Percentiles rank a stretch among this genome's conserved stretches.
phyloP scores from a whole-genome alignment of 2,797 vertebrate species.

The Calcarius lapponicus region DNA sequence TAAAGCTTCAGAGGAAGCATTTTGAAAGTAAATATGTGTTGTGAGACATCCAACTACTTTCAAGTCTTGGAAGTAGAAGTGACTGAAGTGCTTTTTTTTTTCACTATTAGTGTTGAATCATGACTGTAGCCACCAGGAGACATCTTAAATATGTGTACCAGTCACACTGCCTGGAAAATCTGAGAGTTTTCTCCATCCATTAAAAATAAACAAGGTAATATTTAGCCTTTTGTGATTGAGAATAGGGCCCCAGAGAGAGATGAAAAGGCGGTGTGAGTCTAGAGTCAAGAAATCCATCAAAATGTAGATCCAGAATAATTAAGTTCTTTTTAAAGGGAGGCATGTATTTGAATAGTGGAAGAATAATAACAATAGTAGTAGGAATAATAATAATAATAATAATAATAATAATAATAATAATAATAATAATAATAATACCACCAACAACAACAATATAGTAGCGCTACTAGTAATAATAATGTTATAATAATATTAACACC shows the following conservation, averaged over 20 bases:
- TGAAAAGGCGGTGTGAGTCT: neutral
- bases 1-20: neutral
- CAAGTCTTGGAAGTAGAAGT: neutral
- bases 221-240: neutral
- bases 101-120: neutral
- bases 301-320: neutral
- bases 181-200: neutral
- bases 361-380: neutral
- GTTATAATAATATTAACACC: too few species aligned
- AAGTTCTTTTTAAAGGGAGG: neutral
- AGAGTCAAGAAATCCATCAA: neutral
- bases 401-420: too few species aligned
- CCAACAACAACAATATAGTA: too few species aligned
- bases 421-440: neutral
- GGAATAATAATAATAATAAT: neutral
- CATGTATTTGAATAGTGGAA: accelerated
- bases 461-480: too few species aligned
- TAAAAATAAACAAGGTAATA: neutral
- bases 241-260: neutral
- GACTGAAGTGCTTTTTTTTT: neutral
- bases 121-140: neutral
- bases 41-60: neutral
- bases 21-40: neutral
- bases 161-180: neutral
- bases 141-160: neutral